Conservation (phyloP, 2,113 vertebrate genomes). For the Blennius ocellaris region DNA sequence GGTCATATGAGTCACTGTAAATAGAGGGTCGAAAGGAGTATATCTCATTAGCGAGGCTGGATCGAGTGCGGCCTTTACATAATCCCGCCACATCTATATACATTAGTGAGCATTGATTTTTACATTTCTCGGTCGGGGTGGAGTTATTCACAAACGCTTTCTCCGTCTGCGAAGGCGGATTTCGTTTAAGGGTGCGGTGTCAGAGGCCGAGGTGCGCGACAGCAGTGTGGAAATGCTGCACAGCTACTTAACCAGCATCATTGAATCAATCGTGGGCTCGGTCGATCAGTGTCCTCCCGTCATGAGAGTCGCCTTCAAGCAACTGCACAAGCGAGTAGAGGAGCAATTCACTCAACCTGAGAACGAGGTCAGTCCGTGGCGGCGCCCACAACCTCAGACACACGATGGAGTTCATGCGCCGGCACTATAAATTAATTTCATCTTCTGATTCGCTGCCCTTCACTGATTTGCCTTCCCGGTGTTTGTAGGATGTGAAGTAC, state of each 20-base stretch:
- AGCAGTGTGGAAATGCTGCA: conserved; percentile 91
- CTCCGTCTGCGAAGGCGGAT: conserved; percentile 84
- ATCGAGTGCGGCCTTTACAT: not conserved
- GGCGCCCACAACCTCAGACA: no score
- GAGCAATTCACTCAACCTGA: conserved; percentile 84
- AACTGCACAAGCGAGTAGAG: conserved; percentile 86
- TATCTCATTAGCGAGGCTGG: not conserved
- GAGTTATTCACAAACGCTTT: conserved; percentile 13
- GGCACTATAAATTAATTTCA: no score
- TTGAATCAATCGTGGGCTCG: conserved; percentile 87
- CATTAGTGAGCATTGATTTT: not conserved
- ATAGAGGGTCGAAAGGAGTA: not conserved
- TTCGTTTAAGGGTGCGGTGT: conserved; percentile 88
- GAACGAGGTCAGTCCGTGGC: conserved; percentile 83
- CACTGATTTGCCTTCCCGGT: not conserved
- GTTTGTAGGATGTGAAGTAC: conserved; percentile 87
- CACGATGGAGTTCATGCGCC: no score
- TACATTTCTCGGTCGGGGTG: not conserved
- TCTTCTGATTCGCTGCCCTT: not conserved
- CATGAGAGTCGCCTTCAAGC: conserved; percentile 91
- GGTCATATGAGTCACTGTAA: not conserved
- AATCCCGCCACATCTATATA: not conserved
- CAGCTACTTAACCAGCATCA: conserved; percentile 86
- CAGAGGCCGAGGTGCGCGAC: conserved; percentile 86
- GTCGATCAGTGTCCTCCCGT: conserved; percentile 86